Evolutionary conservation across 2,888 invertebrate species (phyloP), one percentile per base, ranked within the genome.

Genomic region (Iphiclides podalirius): DNA sequence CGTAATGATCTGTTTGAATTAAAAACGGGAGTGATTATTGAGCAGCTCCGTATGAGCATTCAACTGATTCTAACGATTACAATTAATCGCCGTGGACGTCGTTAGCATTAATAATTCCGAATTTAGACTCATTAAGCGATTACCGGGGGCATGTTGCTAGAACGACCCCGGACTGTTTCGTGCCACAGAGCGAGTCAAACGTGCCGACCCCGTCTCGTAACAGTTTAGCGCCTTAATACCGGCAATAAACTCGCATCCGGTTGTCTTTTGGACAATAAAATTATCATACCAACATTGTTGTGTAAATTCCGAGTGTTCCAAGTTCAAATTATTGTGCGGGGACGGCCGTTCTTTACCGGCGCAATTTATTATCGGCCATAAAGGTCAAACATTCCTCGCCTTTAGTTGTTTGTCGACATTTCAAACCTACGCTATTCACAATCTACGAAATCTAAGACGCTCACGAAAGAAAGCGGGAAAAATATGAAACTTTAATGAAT

Each of bases 221-320:
- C 47, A 52, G 47, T 52, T 52, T 52, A 46, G 49, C 45, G 48
- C 37, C 35, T 33, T 52, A 52, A 52, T 33, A 45, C 41, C 41
- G 20, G 42, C 49, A 38, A 46, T 52, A 49, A 45, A 48, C 11
- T n/a, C 23, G 40, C 45, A 41, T 53, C 53, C 53, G 51, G 53
- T 37, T 53, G 50, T 51, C 47, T 53, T 47, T 53, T 40, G 43
- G 47, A 48, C 52, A 48, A 51, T 54, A 52, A 46, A 54, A 54
- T 50, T 52, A 48, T 50, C 52, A 52, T 49, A 49, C 31, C 41
- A 45, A 46, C 42, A 49, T 54, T 46, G 40, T 54, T 54, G 48
- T 52, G 40, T 50, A 50, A 40, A 50, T 50, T 45, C 44, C 40
- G 35, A 36, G 45, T 50, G 36, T 45, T 40, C 40, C 45, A 17